These are phyloP conservation scores for Branchinecta sandiegonensis DNA, from an alignment of 2,888 invertebrate genomes.

Conservation along the genomic window DNA sequence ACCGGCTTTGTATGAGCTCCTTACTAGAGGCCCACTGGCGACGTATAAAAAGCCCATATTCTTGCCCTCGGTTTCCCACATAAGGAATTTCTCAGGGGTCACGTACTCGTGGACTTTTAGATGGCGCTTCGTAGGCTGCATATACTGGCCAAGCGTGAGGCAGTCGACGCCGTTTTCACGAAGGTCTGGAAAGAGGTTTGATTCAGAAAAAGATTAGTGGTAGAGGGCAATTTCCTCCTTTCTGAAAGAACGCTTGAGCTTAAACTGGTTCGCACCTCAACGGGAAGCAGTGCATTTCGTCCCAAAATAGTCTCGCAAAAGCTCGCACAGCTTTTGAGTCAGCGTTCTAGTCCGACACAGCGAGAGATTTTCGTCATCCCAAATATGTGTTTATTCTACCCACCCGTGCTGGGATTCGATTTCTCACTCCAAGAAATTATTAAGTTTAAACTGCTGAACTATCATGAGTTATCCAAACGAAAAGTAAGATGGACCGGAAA, in stretches of 20 bases:
- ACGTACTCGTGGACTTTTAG: conserved; percentile 88
- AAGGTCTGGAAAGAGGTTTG: conserved; percentile 46
- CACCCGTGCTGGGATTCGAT: no score
- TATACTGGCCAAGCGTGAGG: conserved; percentile 93
- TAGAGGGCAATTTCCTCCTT: not conserved
- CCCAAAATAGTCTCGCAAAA: no score
- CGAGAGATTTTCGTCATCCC: not conserved
- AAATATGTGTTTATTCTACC: not conserved
- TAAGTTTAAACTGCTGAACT: no score
- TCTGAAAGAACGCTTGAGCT: not conserved
- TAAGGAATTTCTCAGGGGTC: conserved; percentile 77
- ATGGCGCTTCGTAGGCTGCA: conserved; percentile 97
- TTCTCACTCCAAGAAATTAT: no score
- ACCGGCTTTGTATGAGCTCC: conserved; percentile 96
- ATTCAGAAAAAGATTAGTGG: not conserved
- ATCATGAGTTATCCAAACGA: no score
- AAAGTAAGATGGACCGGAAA: no score
- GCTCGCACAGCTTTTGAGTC: no score
- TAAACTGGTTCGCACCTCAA: not conserved
- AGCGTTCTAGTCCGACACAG: conserved; percentile 16
- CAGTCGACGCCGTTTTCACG: conserved; percentile 74
- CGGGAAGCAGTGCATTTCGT: no score
- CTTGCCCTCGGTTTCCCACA: conserved; percentile 68
- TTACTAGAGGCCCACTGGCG: conserved; percentile 90
- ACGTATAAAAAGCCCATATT: conserved; percentile 86